Conservation (phyloP, 2,888 invertebrate species). For the Agrotis clavis region DNA sequence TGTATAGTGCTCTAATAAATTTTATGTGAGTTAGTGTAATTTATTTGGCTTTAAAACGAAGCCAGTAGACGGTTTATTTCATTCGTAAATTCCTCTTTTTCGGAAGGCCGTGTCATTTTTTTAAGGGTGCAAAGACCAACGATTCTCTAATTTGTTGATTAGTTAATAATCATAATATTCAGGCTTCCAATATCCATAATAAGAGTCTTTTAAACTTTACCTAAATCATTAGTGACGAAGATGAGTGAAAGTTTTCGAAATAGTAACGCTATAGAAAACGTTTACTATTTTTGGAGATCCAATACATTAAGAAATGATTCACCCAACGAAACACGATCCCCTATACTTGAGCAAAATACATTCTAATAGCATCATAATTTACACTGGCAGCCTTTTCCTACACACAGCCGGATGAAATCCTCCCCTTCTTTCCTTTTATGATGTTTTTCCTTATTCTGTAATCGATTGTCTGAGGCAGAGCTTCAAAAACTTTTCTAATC, state of each 20-base stretch:
- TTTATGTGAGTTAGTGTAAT: background rate
- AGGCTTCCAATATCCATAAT: background rate
- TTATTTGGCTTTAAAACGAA: slow-evolving; percentile 10
- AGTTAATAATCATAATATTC: background rate
- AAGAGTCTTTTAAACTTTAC: background rate
- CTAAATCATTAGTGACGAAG: slow-evolving; percentile 2
- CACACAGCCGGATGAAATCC: slow-evolving; percentile 13
- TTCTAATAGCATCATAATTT: slow-evolving; percentile 45
- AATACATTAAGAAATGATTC: slow-evolving; percentile 36
- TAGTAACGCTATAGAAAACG: background rate
- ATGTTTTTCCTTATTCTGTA: slow-evolving; percentile 39
- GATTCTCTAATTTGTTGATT: background rate
- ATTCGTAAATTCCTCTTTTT: background rate
- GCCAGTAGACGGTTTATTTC: background rate
- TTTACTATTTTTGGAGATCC: slow-evolving; percentile 18
- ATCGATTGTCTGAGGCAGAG: slow-evolving; percentile 26
- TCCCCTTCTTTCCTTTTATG: slow-evolving; percentile 22
- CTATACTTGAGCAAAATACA: slow-evolving; percentile 34
- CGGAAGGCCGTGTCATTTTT: no score
- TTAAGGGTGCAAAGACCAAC: no score
- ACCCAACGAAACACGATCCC: slow-evolving; percentile 17
- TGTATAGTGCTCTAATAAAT: background rate
- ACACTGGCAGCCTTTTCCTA: slow-evolving; percentile 35
- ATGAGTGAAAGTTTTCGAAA: background rate
- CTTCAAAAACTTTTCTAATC: slow-evolving; percentile 3